phyloP scores from a whole-genome alignment of 2,888 invertebrate species.

The Scaptomyza caliginosa region DNA sequence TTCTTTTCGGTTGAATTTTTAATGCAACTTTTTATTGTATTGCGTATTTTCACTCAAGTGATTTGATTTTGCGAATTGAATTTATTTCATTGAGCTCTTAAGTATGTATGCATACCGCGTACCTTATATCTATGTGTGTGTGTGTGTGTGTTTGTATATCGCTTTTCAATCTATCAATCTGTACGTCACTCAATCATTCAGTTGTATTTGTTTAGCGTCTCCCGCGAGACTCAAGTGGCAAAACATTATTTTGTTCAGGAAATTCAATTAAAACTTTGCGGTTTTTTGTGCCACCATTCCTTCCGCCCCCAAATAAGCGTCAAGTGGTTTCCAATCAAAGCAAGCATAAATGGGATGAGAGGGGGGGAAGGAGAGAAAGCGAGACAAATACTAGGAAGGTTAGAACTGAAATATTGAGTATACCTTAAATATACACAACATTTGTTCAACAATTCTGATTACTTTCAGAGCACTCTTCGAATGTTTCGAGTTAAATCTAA shows the following conservation, averaged over 20 bases:
- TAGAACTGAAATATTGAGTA: neutral
- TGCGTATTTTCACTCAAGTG: slow-evolving; percentile 70
- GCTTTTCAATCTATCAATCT: slow-evolving; percentile 37
- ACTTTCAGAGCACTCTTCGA: neutral
- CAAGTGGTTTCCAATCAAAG: slow-evolving; percentile 65
- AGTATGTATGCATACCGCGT: slow-evolving; percentile 69
- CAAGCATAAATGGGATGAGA: slow-evolving; percentile 19
- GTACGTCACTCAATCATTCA: slow-evolving; percentile 29
- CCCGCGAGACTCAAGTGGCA: slow-evolving; percentile 77
- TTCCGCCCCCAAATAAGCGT: slow-evolving; percentile 54
- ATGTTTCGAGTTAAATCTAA: neutral
- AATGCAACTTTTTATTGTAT: slow-evolving; percentile 59
- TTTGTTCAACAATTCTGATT: neutral
- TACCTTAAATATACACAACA: neutral
- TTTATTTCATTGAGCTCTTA: slow-evolving; percentile 56
- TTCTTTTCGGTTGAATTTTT: slow-evolving; percentile 48
- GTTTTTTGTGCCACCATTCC: slow-evolving; percentile 64
- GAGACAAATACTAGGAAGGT: no score
- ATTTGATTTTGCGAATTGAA: slow-evolving; percentile 76
- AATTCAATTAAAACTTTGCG: slow-evolving; percentile 79
- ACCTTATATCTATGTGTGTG: no score
- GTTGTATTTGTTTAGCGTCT: slow-evolving; percentile 73
- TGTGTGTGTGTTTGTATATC: no score
- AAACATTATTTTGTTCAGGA: slow-evolving; percentile 78
- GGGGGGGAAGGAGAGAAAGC: no score